These are phyloP conservation scores for Aquatica leii DNA, from an alignment of 2,888 invertebrate species.

Conservation along the genomic window DNA sequence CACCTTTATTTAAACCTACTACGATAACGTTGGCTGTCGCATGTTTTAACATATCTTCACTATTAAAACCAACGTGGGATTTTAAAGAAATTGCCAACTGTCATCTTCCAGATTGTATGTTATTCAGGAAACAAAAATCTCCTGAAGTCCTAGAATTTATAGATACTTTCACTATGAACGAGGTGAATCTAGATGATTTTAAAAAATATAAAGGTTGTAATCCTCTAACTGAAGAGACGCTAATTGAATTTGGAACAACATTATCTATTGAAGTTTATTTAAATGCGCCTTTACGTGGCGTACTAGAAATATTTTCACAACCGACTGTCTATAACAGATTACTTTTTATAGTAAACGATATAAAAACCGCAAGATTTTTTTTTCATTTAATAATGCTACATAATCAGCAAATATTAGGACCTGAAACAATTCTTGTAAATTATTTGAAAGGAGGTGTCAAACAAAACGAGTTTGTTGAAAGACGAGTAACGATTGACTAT, in stretches of 20 bases:
- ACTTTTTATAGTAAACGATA: slow-evolving; percentile 39
- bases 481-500: background rate
- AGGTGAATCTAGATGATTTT: slow-evolving; percentile 31
- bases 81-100: slow-evolving; percentile 30
- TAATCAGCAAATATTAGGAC: slow-evolving; percentile 38
- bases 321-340: slow-evolving; percentile 36
- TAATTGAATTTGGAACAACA: slow-evolving; percentile 36
- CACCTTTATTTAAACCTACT: slow-evolving; percentile 8
- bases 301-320: slow-evolving; percentile 19
- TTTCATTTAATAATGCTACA: slow-evolving; percentile 37
- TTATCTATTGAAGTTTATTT: slow-evolving; percentile 44
- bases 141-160: slow-evolving; percentile 12
- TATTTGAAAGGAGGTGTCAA: slow-evolving; percentile 18
- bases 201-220: slow-evolving; percentile 21
- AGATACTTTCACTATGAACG: slow-evolving; percentile 30
- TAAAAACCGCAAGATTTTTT: slow-evolving; percentile 36
- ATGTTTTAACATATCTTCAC: slow-evolving; percentile 32
- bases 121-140: slow-evolving; percentile 21
- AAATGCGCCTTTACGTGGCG: slow-evolving; percentile 25
- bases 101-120: slow-evolving; percentile 35
- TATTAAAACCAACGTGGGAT: slow-evolving; percentile 39
- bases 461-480: background rate
- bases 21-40: slow-evolving; percentile 39
- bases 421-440: slow-evolving; percentile 37
- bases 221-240: slow-evolving; percentile 39